Conservation (phyloP, 1,140 invertebrate genomes). For the Conus ventricosus region DNA sequence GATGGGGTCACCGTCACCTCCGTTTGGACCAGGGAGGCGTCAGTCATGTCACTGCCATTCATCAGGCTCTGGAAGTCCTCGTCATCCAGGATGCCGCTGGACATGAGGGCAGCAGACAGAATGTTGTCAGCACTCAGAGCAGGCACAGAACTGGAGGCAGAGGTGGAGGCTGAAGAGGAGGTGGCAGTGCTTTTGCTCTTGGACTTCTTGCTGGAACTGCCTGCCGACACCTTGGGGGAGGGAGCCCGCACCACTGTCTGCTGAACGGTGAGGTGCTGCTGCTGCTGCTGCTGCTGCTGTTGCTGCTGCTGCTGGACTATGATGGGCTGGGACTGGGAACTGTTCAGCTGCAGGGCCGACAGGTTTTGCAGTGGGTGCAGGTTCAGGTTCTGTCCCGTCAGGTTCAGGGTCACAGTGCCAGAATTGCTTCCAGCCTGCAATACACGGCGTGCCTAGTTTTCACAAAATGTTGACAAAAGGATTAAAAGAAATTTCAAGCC, state of each 20-base stretch:
- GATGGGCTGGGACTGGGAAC: slow-evolving; percentile 16
- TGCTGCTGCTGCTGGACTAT: slow-evolving; percentile 27
- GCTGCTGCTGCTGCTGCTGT: slow-evolving; percentile 24
- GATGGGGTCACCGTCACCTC: neutral
- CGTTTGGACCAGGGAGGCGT: neutral
- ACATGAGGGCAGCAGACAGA: slow-evolving; percentile 31
- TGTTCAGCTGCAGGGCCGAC: slow-evolving; percentile 31
- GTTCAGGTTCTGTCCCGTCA: slow-evolving; percentile 50
- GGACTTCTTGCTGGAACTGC: slow-evolving; percentile 26
- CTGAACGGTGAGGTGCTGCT: slow-evolving; percentile 1
- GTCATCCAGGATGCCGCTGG: slow-evolving; percentile 32
- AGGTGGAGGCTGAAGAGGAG: neutral
- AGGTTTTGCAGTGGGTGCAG: slow-evolving; percentile 47
- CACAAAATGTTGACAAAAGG: too few relatives aligned
- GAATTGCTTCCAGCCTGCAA: slow-evolving; percentile 31
- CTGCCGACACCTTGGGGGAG: neutral
- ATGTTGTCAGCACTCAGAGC: neutral
- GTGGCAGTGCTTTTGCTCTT: slow-evolving; percentile 11
- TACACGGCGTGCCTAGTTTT: neutral
- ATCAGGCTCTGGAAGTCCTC: neutral
- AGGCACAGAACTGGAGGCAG: neutral
- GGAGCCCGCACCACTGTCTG: neutral
- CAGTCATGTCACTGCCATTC: neutral
- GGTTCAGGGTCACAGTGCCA: slow-evolving; percentile 57
- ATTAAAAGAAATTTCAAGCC: neutral